A percentile compares a stretch with the other conserved stretches of the same genome.
Conservation (phyloP, 1,140 invertebrate species). For the Drosophila leontia region DNA sequence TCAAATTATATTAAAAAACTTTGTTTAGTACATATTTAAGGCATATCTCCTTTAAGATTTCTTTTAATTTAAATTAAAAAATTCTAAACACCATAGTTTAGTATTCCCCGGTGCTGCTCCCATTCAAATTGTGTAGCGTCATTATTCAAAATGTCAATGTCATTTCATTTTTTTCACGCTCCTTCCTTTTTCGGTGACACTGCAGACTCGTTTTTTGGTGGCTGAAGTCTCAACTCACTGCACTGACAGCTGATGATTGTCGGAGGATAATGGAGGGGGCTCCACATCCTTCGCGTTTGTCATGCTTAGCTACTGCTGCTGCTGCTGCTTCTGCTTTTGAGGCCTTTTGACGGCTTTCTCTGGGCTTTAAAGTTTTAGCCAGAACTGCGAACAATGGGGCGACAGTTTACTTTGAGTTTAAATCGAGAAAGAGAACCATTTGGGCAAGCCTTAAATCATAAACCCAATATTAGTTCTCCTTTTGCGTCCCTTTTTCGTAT, state of each 20-base stretch:
- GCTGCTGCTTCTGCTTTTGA: slow-evolving; percentile 24
- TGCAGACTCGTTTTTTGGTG: slow-evolving; percentile 57
- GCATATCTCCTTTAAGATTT: neutral
- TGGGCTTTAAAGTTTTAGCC: slow-evolving; percentile 34
- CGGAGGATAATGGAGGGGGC: slow-evolving; percentile 24
- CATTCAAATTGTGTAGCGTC: slow-evolving; percentile 57
- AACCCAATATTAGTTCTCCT: slow-evolving; percentile 29
- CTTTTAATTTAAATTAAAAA: neutral
- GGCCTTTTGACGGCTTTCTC: slow-evolving; percentile 27
- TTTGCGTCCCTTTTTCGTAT: slow-evolving; percentile 17
- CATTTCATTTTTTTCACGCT: slow-evolving; percentile 54
- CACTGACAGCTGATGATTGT: slow-evolving; percentile 72
- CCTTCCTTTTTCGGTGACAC: slow-evolving; percentile 39
- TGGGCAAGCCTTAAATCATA: slow-evolving; percentile 38
- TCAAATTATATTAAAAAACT: no score
- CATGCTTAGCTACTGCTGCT: slow-evolving; percentile 33
- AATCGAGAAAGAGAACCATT: neutral
- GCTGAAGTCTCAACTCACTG: slow-evolving; percentile 72
- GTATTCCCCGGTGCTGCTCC: slow-evolving; percentile 5
- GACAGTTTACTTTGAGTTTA: slow-evolving; percentile 5
- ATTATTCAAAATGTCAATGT: slow-evolving; percentile 84
- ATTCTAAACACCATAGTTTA: neutral
- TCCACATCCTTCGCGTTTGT: slow-evolving; percentile 32
- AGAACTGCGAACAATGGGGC: slow-evolving; percentile 16
- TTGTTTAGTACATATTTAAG: neutral